phyloP scores from a whole-genome alignment of 2,888 invertebrate species.

The Trilocha varians region DNA sequence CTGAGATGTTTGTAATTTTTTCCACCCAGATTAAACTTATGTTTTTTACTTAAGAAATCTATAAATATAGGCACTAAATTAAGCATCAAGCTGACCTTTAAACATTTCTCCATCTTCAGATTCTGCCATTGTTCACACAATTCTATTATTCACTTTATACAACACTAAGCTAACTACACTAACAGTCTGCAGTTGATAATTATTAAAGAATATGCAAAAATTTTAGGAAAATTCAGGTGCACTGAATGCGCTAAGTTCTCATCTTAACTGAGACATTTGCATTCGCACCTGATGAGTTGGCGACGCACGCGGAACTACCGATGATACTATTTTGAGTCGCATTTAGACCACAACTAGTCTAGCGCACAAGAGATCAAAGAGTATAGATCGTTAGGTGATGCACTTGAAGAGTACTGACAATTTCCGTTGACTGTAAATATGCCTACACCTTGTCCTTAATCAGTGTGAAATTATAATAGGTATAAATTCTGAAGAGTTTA shows the following conservation, averaged over 20 bases:
- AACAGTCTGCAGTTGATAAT: no score
- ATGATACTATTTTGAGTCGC: constrained; percentile 58
- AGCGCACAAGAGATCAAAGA: constrained; percentile 61
- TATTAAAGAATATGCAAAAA: no score
- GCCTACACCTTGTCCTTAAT: constrained; percentile 1
- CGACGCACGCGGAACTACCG: constrained; percentile 59
- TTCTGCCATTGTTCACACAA: constrained; percentile 13
- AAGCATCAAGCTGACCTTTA: constrained; percentile 20
- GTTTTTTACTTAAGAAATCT: no score
- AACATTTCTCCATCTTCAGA: constrained; percentile 16
- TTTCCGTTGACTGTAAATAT: constrained; percentile 8
- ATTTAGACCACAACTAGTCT: constrained; percentile 61
- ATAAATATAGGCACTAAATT: no score
- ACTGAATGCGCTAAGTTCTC: constrained; percentile 16
- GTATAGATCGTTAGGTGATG: constrained; percentile 33
- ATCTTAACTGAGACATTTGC: constrained; percentile 28
- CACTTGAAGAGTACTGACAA: constrained; percentile 19
- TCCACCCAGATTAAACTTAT: no score
- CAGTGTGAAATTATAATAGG: no score
- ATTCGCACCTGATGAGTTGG: constrained; percentile 58
- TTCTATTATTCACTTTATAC: constrained; percentile 6
- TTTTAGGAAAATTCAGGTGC: not conserved
- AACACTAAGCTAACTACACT: no score
- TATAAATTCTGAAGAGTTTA: no score
- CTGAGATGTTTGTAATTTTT: no score